Base-by-base conservation (phyloP, 2,113 vertebrate genomes). In the Hyperopisus bebe region DNA sequence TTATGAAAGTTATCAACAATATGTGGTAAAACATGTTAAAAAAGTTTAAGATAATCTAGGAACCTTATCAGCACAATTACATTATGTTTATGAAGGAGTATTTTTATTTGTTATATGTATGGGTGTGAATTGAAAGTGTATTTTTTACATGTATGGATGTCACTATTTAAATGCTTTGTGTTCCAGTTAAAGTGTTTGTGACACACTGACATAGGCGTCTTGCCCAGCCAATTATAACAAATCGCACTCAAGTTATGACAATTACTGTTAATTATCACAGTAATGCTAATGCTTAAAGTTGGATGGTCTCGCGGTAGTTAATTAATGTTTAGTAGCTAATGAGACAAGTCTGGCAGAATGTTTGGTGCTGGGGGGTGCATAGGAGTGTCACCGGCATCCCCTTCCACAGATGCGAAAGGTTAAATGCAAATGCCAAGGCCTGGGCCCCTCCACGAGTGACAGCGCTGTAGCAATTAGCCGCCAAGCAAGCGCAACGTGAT, bases 251-350 rank as follows among this genome's bases (percentile, higher is more conserved):
- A 21, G 24, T 86, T 50, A 27, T 48, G 83, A 86, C 83, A 86
- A 86, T 50, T 86, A 27, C 47, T 9, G 5, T 86, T 86, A 47
- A 86, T 86, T 48, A 86, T 47, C 83, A 86, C n/a, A 47, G 44
- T 42, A 27, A 27, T 27, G 83, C 21, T 48, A 17, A 86, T 15
- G 83, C 83, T 86, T 86, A 47, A 86, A n/a, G 47, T 86, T 50
- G 47, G 46, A 86, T 27, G 31, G 46, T 44, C 19, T 44, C 0
- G 24, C 21, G 15, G 82, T 86, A 48, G 83, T 24, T 86, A 48
- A 48, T 86, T 86, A 86, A 50, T 48, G 44, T 50, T 48, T 47
- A 50, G 83, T n/a, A 86, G 83, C 21, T 86, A 86, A 86, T 86
- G 83, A 86, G 83, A 86, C 47, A 86, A 50, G 83, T 86, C 83